These are phyloP conservation scores for Rhingia rostrata DNA, from an alignment of 2,888 invertebrate species.

Conservation along the genomic window DNA sequence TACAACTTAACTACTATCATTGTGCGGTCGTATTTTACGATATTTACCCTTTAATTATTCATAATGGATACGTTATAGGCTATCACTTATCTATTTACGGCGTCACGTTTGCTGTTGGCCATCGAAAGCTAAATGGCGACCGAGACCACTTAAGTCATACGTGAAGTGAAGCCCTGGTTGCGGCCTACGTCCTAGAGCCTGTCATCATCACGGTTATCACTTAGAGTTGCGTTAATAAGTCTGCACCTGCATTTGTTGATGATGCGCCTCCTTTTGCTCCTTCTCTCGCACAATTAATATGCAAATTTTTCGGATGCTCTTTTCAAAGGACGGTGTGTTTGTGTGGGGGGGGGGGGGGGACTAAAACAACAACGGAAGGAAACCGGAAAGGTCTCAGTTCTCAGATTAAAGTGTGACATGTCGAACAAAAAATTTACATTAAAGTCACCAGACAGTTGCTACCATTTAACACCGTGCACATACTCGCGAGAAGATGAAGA, in stretches of 20 bases:
- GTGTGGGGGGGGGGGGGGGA: background rate
- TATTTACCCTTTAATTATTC: constrained; percentile 68
- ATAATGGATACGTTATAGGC: constrained; percentile 53
- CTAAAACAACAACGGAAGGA: background rate
- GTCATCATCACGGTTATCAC: constrained; percentile 39
- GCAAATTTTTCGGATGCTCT: constrained; percentile 48
- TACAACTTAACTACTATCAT: constrained; percentile 50
- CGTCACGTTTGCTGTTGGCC: constrained; percentile 56
- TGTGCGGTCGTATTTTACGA: constrained; percentile 43
- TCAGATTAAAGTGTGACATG: constrained; percentile 75
- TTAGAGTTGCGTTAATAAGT: constrained; percentile 58
- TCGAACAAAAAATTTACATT: constrained; percentile 74
- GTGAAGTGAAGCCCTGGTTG: background rate
- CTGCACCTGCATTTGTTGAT: constrained; percentile 63
- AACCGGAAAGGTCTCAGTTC: constrained; percentile 68
- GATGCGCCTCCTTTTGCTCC: background rate
- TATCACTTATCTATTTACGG: constrained; percentile 64
- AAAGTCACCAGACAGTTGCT: constrained; percentile 72
- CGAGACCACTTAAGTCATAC: constrained; percentile 27
- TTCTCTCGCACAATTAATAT: constrained; percentile 65
- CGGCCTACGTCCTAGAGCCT: background rate
- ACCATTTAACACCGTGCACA: constrained; percentile 59
- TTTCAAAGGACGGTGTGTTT: no score
- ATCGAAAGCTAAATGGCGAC: constrained; percentile 20
- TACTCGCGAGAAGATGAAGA: constrained; percentile 61